Evolutionary conservation across 92 coral and sea anemone genomes (phyloP).

Genomic region (Siderastrea siderea): DNA sequence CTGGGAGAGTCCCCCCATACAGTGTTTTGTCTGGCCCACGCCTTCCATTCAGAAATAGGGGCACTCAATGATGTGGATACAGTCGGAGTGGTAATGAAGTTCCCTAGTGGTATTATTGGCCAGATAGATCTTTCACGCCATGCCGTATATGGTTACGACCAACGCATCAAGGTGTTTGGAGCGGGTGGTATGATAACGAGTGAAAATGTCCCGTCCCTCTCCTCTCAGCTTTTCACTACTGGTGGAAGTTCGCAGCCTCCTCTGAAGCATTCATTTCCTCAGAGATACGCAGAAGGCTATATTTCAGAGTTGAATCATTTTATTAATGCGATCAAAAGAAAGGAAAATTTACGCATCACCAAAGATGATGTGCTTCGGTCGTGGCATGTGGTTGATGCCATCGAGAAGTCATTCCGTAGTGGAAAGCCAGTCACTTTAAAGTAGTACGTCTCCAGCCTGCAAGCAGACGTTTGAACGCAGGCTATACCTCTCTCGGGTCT

Average conservation of each 20-base stretch:
- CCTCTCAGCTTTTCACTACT: constrained; percentile 36
- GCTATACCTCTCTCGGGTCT: no score
- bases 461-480: no score
- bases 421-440: constrained; percentile 74
- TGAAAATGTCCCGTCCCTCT: constrained; percentile 62
- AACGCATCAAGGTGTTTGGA: constrained; percentile 92
- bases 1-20: constrained; percentile 82
- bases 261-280: constrained; percentile 61
- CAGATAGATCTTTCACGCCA: constrained; percentile 85
- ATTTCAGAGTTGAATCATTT: constrained; percentile 67
- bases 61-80: constrained; percentile 87
- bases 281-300: constrained; percentile 74
- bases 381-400: constrained; percentile 76
- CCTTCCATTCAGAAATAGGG: constrained; percentile 75
- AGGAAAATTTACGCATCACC: constrained; percentile 66
- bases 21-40: constrained; percentile 86
- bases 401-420: constrained; percentile 76
- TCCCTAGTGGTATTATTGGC: constrained; percentile 92
- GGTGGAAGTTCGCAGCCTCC: constrained; percentile 52
- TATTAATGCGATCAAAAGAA: constrained; percentile 71
- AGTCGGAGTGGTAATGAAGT: constrained; percentile 85
- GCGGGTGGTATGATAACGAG: constrained; percentile 87
- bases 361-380: constrained; percentile 76
- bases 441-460: not conserved
- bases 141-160: constrained; percentile 91